phyloP scores from a whole-genome alignment of 2,113 vertebrate species.

The Columba janthina region DNA sequence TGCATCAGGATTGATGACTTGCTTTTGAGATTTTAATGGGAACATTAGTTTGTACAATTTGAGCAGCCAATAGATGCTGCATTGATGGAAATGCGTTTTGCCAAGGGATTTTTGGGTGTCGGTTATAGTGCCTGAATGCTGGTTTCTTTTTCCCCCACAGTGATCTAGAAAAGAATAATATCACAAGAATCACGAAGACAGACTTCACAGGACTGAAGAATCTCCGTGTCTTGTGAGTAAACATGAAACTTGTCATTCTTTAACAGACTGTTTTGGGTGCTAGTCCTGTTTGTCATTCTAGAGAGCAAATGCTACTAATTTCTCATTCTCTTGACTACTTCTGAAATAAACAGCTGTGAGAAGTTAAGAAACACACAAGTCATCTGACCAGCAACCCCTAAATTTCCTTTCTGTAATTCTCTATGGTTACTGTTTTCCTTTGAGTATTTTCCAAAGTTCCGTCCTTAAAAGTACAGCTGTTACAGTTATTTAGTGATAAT shows the following conservation, averaged over 20 bases:
- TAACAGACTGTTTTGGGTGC: accelerated
- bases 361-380: neutral
- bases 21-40: neutral
- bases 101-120: neutral
- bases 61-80: neutral
- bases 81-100: neutral
- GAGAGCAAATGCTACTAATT: neutral
- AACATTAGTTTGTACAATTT: neutral
- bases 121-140: neutral
- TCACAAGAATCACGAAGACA: conserved; percentile 93
- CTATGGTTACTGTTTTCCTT: neutral
- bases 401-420: neutral
- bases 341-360: neutral
- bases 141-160: conserved; percentile 68
- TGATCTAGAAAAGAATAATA: conserved; percentile 96
- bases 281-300: neutral
- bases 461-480: neutral
- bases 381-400: neutral
- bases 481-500: neutral
- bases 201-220: conserved; percentile 95
- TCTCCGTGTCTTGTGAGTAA: conserved; percentile 94
- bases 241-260: neutral
- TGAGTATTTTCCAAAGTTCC: neutral
- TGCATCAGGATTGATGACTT: neutral
- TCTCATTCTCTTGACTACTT: neutral